Evolutionary conservation across 2,113 vertebrate species (phyloP).

Genomic region (Corythornis vintsioides): DNA sequence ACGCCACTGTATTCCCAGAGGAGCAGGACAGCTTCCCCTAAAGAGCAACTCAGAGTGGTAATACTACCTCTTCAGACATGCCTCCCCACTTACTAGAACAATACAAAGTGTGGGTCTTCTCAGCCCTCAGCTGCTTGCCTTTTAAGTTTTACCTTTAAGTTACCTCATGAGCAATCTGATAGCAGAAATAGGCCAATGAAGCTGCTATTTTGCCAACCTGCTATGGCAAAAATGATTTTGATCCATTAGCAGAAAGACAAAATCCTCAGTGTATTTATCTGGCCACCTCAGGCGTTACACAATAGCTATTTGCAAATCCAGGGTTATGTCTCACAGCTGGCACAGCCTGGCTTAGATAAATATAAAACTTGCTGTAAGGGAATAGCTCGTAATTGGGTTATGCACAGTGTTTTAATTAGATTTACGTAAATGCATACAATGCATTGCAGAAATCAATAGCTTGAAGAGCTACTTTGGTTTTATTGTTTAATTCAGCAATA

Average conservation of each 20-base stretch:
- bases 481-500: conserved; percentile 18
- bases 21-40: too few species aligned
- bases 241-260: neutral
- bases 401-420: conserved; percentile 51
- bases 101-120: neutral
- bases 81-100: neutral
- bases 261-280: neutral
- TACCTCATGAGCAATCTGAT: neutral
- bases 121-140: neutral
- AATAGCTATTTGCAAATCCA: conserved; percentile 15
- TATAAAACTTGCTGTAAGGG: conserved; percentile 63
- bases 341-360: conserved; percentile 35
- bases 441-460: conserved; percentile 48
- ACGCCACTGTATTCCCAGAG: fast-evolving
- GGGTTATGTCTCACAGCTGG: conserved; percentile 50
- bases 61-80: neutral
- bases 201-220: neutral
- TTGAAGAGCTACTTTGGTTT: conserved; percentile 6
- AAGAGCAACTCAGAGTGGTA: neutral
- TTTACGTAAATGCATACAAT: conserved; percentile 53
- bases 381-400: conserved; percentile 52
- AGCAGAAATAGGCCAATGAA: neutral
- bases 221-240: neutral
- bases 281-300: conserved; percentile 28
- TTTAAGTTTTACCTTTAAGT: neutral